phyloP scores from a whole-genome alignment of 2,888 invertebrate genomes.

The Crocallis elinguaria region DNA sequence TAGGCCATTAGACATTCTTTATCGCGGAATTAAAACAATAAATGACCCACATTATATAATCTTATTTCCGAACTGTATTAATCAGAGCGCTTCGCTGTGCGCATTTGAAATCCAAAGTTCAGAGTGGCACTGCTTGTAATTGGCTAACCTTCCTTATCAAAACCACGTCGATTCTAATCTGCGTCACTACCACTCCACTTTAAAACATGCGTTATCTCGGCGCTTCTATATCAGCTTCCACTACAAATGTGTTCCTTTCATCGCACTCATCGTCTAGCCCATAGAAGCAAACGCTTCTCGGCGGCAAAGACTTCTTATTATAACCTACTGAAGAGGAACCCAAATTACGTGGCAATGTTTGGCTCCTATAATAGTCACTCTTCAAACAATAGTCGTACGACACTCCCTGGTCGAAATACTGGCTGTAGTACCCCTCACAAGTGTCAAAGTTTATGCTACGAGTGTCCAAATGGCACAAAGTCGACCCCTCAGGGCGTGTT shows the following conservation, averaged over 20 bases:
- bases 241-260: conserved; percentile 57
- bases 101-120: too few species aligned
- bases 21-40: too few species aligned
- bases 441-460: conserved; percentile 67
- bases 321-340: conserved; percentile 63
- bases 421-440: conserved; percentile 72
- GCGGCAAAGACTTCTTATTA: conserved; percentile 54
- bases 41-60: too few species aligned
- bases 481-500: conserved; percentile 66
- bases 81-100: too few species aligned
- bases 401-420: conserved; percentile 68
- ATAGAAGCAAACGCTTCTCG: conserved; percentile 70
- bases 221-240: conserved; percentile 70
- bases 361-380: conserved; percentile 68
- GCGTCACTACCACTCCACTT: too few species aligned
- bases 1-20: too few species aligned
- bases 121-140: too few species aligned
- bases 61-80: too few species aligned
- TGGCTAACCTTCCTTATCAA: too few species aligned
- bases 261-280: conserved; percentile 58
- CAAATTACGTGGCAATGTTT: conserved; percentile 72
- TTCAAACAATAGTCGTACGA: conserved; percentile 74
- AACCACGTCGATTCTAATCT: too few species aligned
- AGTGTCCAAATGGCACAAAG: conserved; percentile 57
- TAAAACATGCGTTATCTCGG: conserved; percentile 69